These are phyloP conservation scores for Andinoacara biseriatus DNA, from an alignment of 2,113 vertebrate species.

Conservation along the genomic window DNA sequence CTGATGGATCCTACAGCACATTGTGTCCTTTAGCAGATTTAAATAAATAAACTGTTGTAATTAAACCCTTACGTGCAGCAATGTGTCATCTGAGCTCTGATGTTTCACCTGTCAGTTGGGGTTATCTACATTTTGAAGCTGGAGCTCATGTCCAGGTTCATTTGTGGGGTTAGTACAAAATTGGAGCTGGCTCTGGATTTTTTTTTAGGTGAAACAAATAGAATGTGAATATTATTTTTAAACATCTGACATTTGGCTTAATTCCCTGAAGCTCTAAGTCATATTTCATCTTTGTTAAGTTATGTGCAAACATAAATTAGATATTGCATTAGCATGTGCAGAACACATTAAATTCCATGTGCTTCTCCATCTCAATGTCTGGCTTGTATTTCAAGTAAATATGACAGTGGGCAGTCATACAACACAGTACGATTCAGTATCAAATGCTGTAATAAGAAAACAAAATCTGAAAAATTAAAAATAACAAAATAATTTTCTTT, in stretches of 20 bases:
- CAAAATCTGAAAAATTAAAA: constrained; percentile 13
- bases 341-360: constrained; percentile 36
- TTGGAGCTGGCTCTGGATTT: neutral
- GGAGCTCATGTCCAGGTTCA: neutral
- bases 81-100: neutral
- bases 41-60: constrained; percentile 70
- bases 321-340: constrained; percentile 17
- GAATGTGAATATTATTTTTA: neutral
- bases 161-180: neutral
- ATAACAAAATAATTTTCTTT: constrained; percentile 48
- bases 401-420: rapidly evolving
- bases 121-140: neutral
- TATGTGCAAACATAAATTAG: constrained; percentile 49
- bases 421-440: neutral
- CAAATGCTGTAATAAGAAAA: neutral
- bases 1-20: constrained; percentile 45
- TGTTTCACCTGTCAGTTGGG: neutral
- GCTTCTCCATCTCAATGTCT: constrained; percentile 18
- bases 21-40: constrained; percentile 58
- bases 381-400: neutral
- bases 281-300: constrained; percentile 50
- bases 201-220: neutral
- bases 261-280: constrained; percentile 23
- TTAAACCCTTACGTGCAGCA: constrained; percentile 27
- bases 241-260: constrained; percentile 48